Evolutionary conservation across 2,888 invertebrate genomes (phyloP).

Genomic region (Diaphora mendica): DNA sequence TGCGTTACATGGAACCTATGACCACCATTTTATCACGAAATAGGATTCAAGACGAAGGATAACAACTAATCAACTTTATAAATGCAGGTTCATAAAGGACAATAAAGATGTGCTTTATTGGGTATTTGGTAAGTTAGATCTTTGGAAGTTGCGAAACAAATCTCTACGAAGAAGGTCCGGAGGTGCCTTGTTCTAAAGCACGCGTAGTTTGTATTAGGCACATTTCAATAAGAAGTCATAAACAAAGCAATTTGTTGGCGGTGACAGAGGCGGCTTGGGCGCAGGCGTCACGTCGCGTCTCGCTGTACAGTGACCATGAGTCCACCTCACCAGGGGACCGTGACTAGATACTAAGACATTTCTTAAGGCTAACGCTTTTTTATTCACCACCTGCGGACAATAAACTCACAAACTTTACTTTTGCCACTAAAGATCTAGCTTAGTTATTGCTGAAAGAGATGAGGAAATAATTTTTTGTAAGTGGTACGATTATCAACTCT

Average conservation of each 20-base stretch:
- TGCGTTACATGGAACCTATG: neutral
- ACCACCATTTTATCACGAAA: neutral
- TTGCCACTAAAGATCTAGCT: conserved; percentile 25
- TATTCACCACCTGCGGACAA: conserved; percentile 45
- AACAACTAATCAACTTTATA: neutral
- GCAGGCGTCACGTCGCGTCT: conserved; percentile 49
- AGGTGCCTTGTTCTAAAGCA: conserved; percentile 22
- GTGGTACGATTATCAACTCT: neutral
- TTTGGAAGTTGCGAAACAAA: neutral
- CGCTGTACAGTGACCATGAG: conserved; percentile 50
- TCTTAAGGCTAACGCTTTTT: conserved; percentile 47
- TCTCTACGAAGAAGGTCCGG: conserved; percentile 10
- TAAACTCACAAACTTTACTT: conserved; percentile 49
- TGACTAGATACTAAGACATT: conserved; percentile 40
- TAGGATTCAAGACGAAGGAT: neutral
- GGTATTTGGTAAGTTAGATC: neutral
- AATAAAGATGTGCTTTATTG: neutral
- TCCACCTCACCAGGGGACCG: conserved; percentile 41
- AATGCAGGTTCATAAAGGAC: neutral
- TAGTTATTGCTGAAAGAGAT: neutral
- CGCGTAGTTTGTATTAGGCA: conserved; percentile 51
- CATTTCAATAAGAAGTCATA: conserved; percentile 67
- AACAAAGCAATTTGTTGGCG: conserved; percentile 70
- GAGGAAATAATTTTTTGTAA: neutral
- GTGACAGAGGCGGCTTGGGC: conserved; percentile 55